These are phyloP conservation scores for Tachysurus vachellii DNA, from an alignment of 2,113 vertebrate species.

Conservation along the genomic window DNA sequence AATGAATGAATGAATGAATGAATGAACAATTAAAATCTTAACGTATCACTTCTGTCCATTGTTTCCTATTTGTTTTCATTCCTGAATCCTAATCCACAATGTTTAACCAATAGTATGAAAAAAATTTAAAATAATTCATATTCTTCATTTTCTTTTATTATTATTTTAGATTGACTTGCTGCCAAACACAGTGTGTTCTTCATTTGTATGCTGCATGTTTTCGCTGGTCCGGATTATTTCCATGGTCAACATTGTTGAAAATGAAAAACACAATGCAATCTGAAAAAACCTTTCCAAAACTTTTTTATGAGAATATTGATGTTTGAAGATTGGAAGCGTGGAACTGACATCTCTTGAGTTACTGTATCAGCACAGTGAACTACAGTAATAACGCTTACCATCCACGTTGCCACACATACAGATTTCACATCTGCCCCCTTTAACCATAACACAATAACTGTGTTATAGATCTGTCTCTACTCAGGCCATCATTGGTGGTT, in stretches of 20 bases:
- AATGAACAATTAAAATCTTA: neutral
- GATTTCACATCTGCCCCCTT: conserved; percentile 60
- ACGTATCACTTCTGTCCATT: neutral
- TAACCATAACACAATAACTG: conserved; percentile 17
- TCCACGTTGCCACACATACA: conserved; percentile 57
- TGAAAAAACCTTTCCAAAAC: neutral
- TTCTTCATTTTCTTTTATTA: conserved; percentile 15
- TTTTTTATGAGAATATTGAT: neutral
- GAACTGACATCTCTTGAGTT: neutral
- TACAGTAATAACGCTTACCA: conserved; percentile 8
- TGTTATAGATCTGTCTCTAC: conserved; percentile 39
- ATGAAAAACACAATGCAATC: neutral
- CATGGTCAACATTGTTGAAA: neutral
- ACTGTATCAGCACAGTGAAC: neutral
- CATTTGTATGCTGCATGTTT: neutral
- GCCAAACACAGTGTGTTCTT: conserved; percentile 44
- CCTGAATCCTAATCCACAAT: conserved; percentile 36
- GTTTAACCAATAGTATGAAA: neutral
- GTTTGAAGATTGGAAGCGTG: neutral
- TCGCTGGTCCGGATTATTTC: neutral
- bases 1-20: neutral
- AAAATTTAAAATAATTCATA: conserved; percentile 48
- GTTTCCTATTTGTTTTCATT: conserved; percentile 47
- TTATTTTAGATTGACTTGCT: conserved; percentile 42
- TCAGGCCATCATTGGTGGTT: conserved; percentile 17